A percentile compares a stretch with the other conserved stretches of the same genome.
These are phyloP conservation scores for Mylabris sibirica DNA, from an alignment of 2,888 invertebrate genomes.

Conservation along the genomic window DNA sequence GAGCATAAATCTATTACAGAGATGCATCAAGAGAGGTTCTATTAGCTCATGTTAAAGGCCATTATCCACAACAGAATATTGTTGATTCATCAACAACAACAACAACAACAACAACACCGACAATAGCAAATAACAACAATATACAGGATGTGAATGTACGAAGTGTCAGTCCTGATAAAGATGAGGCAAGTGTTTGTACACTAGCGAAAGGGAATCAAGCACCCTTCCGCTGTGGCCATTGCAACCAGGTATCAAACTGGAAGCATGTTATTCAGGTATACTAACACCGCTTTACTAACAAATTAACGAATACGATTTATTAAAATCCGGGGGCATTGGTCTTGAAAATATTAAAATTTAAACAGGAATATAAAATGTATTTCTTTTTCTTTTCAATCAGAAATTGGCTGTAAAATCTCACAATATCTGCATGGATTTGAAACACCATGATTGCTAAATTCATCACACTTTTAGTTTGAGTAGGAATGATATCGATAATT, in stretches of 20 bases:
- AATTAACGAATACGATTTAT: slow-evolving; percentile 24
- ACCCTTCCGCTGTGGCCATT: slow-evolving; percentile 77
- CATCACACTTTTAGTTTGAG: not conserved
- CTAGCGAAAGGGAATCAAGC: slow-evolving; percentile 60
- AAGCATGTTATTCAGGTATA: slow-evolving; percentile 86
- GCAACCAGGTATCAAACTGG: slow-evolving; percentile 84
- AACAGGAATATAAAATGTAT: too few species aligned
- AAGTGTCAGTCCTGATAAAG: slow-evolving; percentile 56
- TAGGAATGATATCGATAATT: slow-evolving; percentile 13
- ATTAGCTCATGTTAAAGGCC: slow-evolving; percentile 71
- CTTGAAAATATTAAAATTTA: not conserved
- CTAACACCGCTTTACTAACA: slow-evolving; percentile 60
- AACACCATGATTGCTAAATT: not conserved
- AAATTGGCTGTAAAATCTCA: not conserved
- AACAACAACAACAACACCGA: slow-evolving; percentile 47
- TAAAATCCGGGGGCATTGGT: too few species aligned
- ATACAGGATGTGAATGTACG: slow-evolving; percentile 46
- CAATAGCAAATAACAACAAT: not conserved
- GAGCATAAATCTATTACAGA: slow-evolving; percentile 56
- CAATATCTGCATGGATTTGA: not conserved
- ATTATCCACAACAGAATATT: slow-evolving; percentile 63
- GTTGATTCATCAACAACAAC: slow-evolving; percentile 30
- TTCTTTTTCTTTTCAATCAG: too few species aligned
- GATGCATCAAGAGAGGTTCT: slow-evolving; percentile 72
- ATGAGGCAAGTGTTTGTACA: slow-evolving; percentile 65